These are phyloP conservation scores for Dendrolimus houi DNA, from an alignment of 2,888 invertebrate genomes.

Conservation along the genomic window DNA sequence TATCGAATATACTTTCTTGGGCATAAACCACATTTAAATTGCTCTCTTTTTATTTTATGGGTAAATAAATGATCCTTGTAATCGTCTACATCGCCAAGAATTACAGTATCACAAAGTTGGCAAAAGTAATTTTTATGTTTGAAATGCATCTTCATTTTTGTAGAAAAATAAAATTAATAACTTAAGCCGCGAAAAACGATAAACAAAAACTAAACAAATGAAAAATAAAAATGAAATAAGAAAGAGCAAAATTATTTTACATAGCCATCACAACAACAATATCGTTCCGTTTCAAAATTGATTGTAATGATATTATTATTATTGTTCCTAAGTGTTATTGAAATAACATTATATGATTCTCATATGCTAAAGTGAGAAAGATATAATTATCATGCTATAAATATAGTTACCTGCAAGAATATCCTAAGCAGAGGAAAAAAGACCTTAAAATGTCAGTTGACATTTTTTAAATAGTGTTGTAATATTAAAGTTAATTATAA, in stretches of 20 bases:
- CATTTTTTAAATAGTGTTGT: too few species aligned
- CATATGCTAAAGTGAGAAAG: too few species aligned
- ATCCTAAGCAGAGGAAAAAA: too few species aligned
- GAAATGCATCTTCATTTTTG: slow-evolving; percentile 10
- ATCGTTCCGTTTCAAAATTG: neutral
- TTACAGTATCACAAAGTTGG: slow-evolving; percentile 30
- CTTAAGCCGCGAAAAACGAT: too few species aligned
- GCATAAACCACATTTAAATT: slow-evolving; percentile 38
- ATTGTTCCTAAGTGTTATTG: too few species aligned
- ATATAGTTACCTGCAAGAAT: too few species aligned
- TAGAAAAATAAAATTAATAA: too few species aligned
- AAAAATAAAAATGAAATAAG: slow-evolving; percentile 6
- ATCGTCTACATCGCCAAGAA: slow-evolving; percentile 30
- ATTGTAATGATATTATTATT: too few species aligned
- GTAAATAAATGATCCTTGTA: slow-evolving; percentile 32
- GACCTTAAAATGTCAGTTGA: too few species aligned
- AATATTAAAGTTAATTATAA: too few species aligned
- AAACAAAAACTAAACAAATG: slow-evolving; percentile 9
- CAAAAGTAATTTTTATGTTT: slow-evolving; percentile 20
- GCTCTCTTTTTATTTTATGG: slow-evolving; percentile 32
- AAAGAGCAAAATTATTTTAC: slow-evolving; percentile 5
- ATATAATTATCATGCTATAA: too few species aligned
- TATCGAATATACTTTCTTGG: slow-evolving; percentile 37
- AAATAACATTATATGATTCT: too few species aligned
- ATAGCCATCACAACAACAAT: neutral